A percentile compares a stretch with the other conserved stretches of the same genome.
Conservation (phyloP, 2,113 vertebrate genomes). For the Odobenus rosmarus region DNA sequence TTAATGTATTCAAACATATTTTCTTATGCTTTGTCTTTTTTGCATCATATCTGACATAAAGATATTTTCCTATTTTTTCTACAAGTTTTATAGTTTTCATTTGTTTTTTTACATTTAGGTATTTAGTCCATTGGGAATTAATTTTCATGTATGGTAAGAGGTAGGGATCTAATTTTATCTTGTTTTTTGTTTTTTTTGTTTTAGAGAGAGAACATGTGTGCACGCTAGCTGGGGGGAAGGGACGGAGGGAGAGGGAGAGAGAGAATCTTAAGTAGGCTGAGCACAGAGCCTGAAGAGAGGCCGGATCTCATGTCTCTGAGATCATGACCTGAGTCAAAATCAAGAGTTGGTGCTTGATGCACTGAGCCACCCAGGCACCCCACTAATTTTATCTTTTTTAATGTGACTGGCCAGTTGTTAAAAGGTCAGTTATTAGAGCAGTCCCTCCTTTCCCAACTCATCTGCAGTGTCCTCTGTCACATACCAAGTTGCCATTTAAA, state of each 20-base stretch:
- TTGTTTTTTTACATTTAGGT: background rate
- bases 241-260: background rate
- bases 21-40: background rate
- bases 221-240: background rate
- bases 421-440: background rate
- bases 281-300: background rate
- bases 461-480: background rate
- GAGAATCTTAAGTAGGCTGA: background rate
- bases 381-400: slow-evolving; percentile 12
- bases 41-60: background rate
- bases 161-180: background rate
- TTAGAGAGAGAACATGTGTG: background rate
- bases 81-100: background rate
- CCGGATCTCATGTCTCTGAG: background rate
- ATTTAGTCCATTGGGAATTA: background rate
- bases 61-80: background rate
- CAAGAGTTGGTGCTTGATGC: background rate
- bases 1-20: background rate
- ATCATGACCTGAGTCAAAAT: background rate
- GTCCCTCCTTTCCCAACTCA: background rate
- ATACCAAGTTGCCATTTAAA: background rate
- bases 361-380: background rate
- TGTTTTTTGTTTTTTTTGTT: background rate
- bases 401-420: background rate
- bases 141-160: background rate